Evolutionary conservation across 2,888 invertebrate species (phyloP), one percentile per base, ranked within the genome.

Genomic region (Zygothrica quintamaculata): DNA sequence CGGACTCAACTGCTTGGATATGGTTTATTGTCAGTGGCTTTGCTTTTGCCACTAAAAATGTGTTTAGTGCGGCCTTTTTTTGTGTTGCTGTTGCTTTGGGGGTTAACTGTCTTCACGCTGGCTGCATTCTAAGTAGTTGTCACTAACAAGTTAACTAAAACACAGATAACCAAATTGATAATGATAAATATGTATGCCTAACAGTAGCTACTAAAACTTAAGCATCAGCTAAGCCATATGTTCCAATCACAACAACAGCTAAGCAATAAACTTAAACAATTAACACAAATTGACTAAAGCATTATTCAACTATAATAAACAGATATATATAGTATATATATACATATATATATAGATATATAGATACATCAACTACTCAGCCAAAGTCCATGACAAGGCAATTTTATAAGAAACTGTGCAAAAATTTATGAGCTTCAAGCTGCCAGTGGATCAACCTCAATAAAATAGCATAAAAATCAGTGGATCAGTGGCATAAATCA

Each of bases 401-500:
- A 43, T 43, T 37, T 29, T 8, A 3, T 8, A 22, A 9, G 3
- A 13, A 6, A 22, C 13, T 37, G 11, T 18, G n/a, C 1, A 22
- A 13, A 13, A 74, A 61, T 74, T 61, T 37, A 68, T 73, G 59
- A 33, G 36, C 39, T 11, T n/a, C n/a, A 50, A 37, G 48, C 47
- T 46, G 7, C 1, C 39, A 11, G 12, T 22, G 18, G 18, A 22
- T 22, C 18, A 9, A 12, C 12, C n/a, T n/a, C n/a, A n/a, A 22
- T 22, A 22, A 22, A 22, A 22, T 22, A 22, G 3, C 18, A 22
- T 22, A 22, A 22, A n/a, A 22, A 22, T 26, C 37, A 44, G 46
- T 46, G 8, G 16, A 12, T 26, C 11, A 15, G 34, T 44, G 50
- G n/a, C 75, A 80, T 84, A 74, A 77, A 80, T 80, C 81, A 84